Evolutionary conservation across 2,113 vertebrate genomes (phyloP).

Genomic region (Patagioenas fasciata): DNA sequence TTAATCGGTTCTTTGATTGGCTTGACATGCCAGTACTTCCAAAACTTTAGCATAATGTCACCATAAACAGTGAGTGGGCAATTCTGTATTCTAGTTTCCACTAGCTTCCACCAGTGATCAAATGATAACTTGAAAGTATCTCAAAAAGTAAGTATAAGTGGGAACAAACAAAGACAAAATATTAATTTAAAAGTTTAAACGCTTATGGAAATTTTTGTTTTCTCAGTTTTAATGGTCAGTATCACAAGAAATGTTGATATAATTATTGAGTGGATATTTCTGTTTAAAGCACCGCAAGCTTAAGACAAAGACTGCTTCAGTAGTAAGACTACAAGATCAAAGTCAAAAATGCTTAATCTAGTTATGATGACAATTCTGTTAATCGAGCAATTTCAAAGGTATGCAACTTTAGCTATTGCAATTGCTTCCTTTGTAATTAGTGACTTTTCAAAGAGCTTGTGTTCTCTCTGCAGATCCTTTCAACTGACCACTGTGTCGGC

Average conservation of each 20-base stretch:
- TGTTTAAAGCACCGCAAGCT: background rate
- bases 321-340: slow-evolving; percentile 11
- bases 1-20: background rate
- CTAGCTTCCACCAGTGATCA: background rate
- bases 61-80: background rate
- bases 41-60: background rate
- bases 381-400: slow-evolving; percentile 46
- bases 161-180: background rate
- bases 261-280: background rate
- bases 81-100: background rate
- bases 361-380: slow-evolving; percentile 31
- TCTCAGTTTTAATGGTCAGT: background rate
- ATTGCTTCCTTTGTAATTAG: slow-evolving; percentile 9
- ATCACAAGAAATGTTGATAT: background rate
- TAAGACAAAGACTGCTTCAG: background rate
- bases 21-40: background rate
- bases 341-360: background rate
- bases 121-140: background rate
- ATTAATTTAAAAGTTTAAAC: background rate
- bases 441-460: slow-evolving; percentile 25
- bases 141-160: background rate
- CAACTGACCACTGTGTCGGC: background rate
- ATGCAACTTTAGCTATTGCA: slow-evolving; percentile 27
- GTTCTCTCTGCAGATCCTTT: slow-evolving; percentile 7
- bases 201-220: background rate